A percentile compares a stretch with the other conserved stretches of the same genome.
Conservation (phyloP, 2,888 invertebrate genomes). For the Apamea monoglypha region DNA sequence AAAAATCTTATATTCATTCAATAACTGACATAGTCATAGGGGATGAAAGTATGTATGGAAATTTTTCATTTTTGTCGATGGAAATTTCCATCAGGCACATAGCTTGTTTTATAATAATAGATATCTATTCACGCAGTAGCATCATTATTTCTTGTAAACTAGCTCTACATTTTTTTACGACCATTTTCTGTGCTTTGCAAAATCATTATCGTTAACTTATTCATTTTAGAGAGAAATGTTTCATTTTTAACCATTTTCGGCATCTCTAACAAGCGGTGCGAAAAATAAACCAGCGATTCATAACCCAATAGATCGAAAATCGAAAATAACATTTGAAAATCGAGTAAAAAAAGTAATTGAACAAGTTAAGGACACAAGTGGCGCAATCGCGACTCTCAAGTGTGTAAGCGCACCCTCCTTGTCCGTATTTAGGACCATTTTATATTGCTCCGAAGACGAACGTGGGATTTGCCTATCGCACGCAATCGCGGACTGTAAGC, state of each 20-base stretch:
- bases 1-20: not conserved
- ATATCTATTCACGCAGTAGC: not conserved
- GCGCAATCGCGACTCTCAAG: conserved; percentile 44
- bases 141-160: not conserved
- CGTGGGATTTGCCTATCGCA: conserved; percentile 83
- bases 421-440: conserved; percentile 75
- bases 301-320: not conserved
- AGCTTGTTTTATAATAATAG: not conserved
- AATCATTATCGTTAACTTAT: too few species aligned
- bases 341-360: conserved; percentile 3
- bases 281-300: not conserved
- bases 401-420: conserved; percentile 63
- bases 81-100: not conserved
- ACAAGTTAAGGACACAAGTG: conserved; percentile 2
- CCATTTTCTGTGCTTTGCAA: not conserved
- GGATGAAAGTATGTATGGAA: not conserved
- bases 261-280: too few species aligned
- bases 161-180: not conserved
- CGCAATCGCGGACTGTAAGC: conserved; percentile 84
- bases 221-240: too few species aligned
- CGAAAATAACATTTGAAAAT: not conserved
- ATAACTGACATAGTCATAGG: not conserved
- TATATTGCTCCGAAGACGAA: conserved; percentile 78
- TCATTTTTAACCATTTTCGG: not conserved
- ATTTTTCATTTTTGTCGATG: not conserved